phyloP scores from a whole-genome alignment of 2,888 invertebrate genomes.

The Brachypterus glaber region DNA sequence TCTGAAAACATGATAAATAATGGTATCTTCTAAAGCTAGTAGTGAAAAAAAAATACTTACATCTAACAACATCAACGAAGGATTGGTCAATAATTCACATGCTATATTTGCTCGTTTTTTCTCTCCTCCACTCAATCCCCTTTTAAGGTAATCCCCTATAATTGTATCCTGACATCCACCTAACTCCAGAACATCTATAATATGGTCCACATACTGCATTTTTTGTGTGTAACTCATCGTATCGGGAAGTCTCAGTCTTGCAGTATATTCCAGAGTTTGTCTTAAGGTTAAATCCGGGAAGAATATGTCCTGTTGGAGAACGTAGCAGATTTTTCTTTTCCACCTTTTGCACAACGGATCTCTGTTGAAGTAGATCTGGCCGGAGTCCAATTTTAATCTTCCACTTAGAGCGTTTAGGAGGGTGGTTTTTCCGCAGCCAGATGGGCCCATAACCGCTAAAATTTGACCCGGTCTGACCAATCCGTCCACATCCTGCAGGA shows the following conservation, averaged over 20 bases:
- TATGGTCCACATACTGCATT: conserved; percentile 66
- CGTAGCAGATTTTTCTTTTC: conserved; percentile 70
- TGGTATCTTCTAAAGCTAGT: too few species aligned
- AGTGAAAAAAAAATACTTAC: conserved; percentile 51
- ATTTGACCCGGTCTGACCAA: conserved; percentile 67
- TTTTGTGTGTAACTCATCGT: conserved; percentile 61
- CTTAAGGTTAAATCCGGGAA: conserved; percentile 67
- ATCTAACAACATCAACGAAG: conserved; percentile 67
- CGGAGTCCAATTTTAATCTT: conserved; percentile 54
- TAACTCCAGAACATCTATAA: conserved; percentile 66
- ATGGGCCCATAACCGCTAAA: conserved; percentile 74
- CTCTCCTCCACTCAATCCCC: conserved; percentile 73
- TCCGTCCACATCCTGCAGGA: conserved; percentile 63
- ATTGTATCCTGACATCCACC: conserved; percentile 66
- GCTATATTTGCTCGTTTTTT: conserved; percentile 77
- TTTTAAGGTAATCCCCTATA: conserved; percentile 64
- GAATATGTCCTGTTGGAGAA: conserved; percentile 73
- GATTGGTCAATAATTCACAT: conserved; percentile 72
- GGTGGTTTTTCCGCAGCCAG: conserved; percentile 71
- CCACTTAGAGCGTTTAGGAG: conserved; percentile 67
- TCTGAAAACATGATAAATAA: too few species aligned
- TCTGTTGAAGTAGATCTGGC: conserved; percentile 43
- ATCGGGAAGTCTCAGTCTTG: conserved; percentile 56
- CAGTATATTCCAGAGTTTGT: conserved; percentile 61
- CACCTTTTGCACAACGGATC: conserved; percentile 43